Conservation (phyloP, 2,888 invertebrate species). For the Dynastes hyllus region DNA sequence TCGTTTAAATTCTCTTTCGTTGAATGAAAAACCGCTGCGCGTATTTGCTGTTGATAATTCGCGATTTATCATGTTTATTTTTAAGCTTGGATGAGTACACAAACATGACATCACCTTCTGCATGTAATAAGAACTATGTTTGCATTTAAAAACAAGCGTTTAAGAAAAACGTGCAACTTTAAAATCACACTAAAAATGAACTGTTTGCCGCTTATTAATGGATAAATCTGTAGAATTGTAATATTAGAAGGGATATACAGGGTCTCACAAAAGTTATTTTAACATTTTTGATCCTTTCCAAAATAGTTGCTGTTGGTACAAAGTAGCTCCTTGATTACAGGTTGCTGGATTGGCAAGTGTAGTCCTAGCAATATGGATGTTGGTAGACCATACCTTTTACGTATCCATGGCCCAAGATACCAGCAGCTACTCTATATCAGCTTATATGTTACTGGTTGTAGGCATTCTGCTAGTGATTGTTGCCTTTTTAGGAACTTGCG, state of each 20-base stretch:
- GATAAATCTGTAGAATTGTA: too few species aligned
- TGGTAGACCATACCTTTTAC: slow-evolving; percentile 83
- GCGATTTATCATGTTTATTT: slow-evolving; percentile 30
- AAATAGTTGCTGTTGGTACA: too few species aligned
- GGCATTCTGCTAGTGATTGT: slow-evolving; percentile 83
- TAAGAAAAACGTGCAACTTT: too few species aligned
- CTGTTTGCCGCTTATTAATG: too few species aligned
- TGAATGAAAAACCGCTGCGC: too few species aligned
- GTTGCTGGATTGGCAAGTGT: slow-evolving; percentile 81
- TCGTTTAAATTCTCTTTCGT: slow-evolving; percentile 8
- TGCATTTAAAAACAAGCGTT: too few species aligned
- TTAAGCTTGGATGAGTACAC: background rate
- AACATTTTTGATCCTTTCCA: too few species aligned
- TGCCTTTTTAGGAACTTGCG: slow-evolving; percentile 89
- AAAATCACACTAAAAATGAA: too few species aligned
- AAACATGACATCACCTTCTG: slow-evolving; percentile 21
- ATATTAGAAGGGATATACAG: too few species aligned
- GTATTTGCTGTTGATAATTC: too few species aligned
- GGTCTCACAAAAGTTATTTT: too few species aligned
- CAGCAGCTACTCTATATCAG: slow-evolving; percentile 78
- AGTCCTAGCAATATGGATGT: slow-evolving; percentile 83
- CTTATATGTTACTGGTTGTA: slow-evolving; percentile 82
- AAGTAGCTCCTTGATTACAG: slow-evolving; percentile 71
- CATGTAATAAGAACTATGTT: too few species aligned
- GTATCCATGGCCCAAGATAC: slow-evolving; percentile 80